Conservation (phyloP, 2,888 invertebrate species). For the Dastarcus helophoroides region DNA sequence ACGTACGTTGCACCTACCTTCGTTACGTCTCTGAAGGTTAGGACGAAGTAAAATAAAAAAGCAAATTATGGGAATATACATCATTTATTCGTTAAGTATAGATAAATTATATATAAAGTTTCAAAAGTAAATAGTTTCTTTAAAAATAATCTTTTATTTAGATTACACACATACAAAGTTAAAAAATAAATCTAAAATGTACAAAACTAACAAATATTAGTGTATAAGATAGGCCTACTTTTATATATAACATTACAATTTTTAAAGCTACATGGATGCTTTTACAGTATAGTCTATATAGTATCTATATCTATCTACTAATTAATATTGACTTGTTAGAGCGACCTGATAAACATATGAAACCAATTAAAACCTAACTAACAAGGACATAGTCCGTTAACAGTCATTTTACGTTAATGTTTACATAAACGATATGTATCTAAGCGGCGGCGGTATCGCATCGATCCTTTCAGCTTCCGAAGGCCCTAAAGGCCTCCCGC, state of each 20-base stretch:
- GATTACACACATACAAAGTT: conserved; percentile 25
- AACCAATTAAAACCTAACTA: conserved; percentile 23
- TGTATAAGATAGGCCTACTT: conserved; percentile 35
- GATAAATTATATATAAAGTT: conserved; percentile 26
- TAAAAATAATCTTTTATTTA: conserved; percentile 23
- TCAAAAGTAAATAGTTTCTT: conserved; percentile 23
- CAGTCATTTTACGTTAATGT: conserved; percentile 31
- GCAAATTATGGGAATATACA: conserved; percentile 31
- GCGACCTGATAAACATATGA: conserved; percentile 22
- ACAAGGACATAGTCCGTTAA: conserved; percentile 22
- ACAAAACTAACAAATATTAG: conserved; percentile 30
- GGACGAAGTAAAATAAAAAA: conserved; percentile 8
- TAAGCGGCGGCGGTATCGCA: not conserved
- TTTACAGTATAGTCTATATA: conserved; percentile 24
- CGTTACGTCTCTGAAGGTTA: too few species aligned
- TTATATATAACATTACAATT: conserved; percentile 23
- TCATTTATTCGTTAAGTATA: conserved; percentile 28
- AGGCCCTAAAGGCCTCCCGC: not conserved
- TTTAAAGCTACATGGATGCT: conserved; percentile 32
- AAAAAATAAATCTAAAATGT: conserved; percentile 30
- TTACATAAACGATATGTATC: conserved; percentile 11
- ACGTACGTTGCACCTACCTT: too few species aligned
- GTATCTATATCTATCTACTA: conserved; percentile 26
- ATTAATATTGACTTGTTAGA: conserved; percentile 38
- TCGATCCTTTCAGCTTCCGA: not conserved